Percentiles rank a stretch among this genome's conserved stretches.
phyloP scores from a whole-genome alignment of 23 tunicate genomes.

The Ascidia mentula region DNA sequence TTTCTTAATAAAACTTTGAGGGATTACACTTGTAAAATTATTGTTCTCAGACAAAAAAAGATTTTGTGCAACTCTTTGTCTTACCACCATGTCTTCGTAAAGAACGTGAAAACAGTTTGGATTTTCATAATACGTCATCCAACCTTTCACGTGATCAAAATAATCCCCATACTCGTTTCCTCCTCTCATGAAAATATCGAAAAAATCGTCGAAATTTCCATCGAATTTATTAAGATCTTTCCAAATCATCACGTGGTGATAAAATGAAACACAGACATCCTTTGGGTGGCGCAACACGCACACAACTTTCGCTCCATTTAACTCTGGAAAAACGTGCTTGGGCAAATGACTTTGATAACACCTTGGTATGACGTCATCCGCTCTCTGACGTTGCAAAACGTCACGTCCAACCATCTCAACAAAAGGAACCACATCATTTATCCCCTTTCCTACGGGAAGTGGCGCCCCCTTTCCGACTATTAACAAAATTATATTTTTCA shows the following conservation, averaged over 20 bases:
- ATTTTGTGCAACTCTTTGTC: too few relatives aligned
- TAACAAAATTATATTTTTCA: conserved; percentile 3
- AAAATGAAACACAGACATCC: conserved; percentile 23
- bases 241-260: not conserved
- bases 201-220: too few relatives aligned
- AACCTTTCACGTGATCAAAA: too few relatives aligned
- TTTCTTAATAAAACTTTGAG: too few relatives aligned
- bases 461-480: not conserved
- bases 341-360: conserved; percentile 14
- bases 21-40: too few relatives aligned
- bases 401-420: not conserved
- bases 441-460: not conserved
- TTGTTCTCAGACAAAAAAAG: too few relatives aligned
- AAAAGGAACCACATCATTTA: not conserved
- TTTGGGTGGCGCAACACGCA: too few relatives aligned
- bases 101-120: too few relatives aligned
- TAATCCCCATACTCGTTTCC: too few relatives aligned
- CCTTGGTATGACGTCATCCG: not conserved
- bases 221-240: not conserved
- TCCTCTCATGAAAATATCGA: too few relatives aligned
- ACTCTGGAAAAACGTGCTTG: not conserved
- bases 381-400: not conserved
- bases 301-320: too few relatives aligned
- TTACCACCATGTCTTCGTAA: not conserved
- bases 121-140: too few relatives aligned